Percentiles rank a stretch among this genome's conserved stretches.
Evolutionary conservation across 1,140 invertebrate species (phyloP).

Genomic region (Scaptomyza montana): DNA sequence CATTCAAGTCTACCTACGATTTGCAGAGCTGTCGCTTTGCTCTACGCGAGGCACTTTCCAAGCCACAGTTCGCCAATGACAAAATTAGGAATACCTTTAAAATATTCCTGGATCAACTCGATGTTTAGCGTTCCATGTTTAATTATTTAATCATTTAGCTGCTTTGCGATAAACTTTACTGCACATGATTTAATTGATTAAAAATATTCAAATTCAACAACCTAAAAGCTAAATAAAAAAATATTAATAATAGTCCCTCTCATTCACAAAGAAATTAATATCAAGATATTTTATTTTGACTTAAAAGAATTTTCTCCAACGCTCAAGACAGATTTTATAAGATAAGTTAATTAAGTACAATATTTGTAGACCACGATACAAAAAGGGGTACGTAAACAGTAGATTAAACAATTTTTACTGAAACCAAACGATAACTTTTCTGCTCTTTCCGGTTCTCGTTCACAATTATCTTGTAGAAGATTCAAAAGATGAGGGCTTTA

Average conservation of each 20-base stretch:
- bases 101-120: conserved; percentile 85
- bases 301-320: background rate
- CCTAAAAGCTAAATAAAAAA: background rate
- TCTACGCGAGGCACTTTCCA: conserved; percentile 85
- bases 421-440: too few species aligned
- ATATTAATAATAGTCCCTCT: background rate
- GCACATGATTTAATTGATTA: background rate
- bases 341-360: background rate
- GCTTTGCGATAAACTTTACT: background rate
- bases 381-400: too few species aligned
- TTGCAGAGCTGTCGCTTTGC: conserved; percentile 86
- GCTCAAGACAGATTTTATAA: background rate
- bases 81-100: conserved; percentile 85
- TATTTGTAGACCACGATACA: too few species aligned
- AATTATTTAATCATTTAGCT: background rate
- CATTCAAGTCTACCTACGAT: conserved; percentile 86
- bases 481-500: conserved; percentile 33
- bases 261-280: background rate
- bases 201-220: conserved; percentile 17
- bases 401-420: too few species aligned
- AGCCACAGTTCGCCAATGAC: conserved; percentile 85
- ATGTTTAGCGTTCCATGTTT: conserved; percentile 38
- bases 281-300: background rate
- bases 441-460: too few species aligned
- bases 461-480: background rate